Evolutionary conservation across 2,888 invertebrate genomes (phyloP).

Genomic region (Drosophila tripunctata): DNA sequence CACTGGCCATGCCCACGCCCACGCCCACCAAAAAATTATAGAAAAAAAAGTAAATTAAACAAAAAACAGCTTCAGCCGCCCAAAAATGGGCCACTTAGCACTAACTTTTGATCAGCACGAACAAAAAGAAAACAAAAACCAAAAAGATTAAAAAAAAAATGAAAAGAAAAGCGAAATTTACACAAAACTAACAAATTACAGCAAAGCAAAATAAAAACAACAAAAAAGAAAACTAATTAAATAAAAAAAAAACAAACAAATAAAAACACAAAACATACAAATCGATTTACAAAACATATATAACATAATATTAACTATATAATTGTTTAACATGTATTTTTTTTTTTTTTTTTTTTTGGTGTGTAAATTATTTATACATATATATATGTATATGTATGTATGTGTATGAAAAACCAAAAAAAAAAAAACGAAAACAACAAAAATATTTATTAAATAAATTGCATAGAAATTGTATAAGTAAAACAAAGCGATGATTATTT

Average conservation of each 20-base stretch:
- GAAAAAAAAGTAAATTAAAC: not conserved
- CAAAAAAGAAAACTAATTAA: slow-evolving; percentile 20
- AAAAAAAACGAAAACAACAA: slow-evolving; percentile 1
- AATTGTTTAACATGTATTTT: slow-evolving; percentile 30
- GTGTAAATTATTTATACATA: slow-evolving; percentile 49
- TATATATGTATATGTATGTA: slow-evolving; percentile 26
- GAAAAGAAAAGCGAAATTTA: slow-evolving; percentile 6
- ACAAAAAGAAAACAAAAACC: slow-evolving; percentile 22
- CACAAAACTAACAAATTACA: not conserved
- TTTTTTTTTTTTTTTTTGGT: slow-evolving; percentile 42
- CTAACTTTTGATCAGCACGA: slow-evolving; percentile 47
- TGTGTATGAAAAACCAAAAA: slow-evolving; percentile 37
- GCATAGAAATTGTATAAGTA: slow-evolving; percentile 70
- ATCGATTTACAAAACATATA: slow-evolving; percentile 18
- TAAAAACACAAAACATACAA: no score
- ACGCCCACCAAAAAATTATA: slow-evolving; percentile 51
- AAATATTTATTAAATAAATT: slow-evolving; percentile 68
- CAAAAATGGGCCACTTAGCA: slow-evolving; percentile 43
- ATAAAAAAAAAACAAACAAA: not conserved
- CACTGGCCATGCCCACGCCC: slow-evolving; percentile 65
- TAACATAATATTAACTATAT: slow-evolving; percentile 16
- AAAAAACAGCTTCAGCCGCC: slow-evolving; percentile 41
- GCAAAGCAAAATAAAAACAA: slow-evolving; percentile 2
- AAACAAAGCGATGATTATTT: slow-evolving; percentile 57
- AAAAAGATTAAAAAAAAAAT: slow-evolving; percentile 22